These are phyloP conservation scores for Chiroxiphia lanceolata DNA, from an alignment of 2,797 vertebrate genomes.

Conservation along the genomic window DNA sequence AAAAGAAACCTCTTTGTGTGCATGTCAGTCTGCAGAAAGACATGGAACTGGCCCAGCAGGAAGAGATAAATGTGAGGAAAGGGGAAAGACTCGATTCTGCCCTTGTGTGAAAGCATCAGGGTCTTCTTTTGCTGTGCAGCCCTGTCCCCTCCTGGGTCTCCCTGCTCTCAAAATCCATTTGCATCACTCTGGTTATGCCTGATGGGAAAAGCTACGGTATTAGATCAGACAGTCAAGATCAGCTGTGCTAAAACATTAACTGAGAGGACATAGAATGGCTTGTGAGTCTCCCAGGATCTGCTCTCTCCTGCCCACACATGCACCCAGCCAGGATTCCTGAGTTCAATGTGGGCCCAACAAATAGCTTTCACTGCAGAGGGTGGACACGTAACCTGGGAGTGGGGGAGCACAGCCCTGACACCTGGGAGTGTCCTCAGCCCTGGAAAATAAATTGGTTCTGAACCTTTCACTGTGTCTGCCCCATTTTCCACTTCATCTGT, in stretches of 20 bases:
- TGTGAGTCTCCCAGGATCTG: neutral
- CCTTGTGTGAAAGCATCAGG: neutral
- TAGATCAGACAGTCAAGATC: neutral
- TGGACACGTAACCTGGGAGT: neutral
- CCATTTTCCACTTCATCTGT: neutral
- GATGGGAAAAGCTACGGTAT: neutral
- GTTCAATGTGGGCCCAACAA: neutral
- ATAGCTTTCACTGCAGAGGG: neutral
- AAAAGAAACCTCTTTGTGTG: neutral
- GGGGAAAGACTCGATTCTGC: neutral
- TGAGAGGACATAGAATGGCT: neutral
- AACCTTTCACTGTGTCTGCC: neutral
- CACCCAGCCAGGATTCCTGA: neutral
- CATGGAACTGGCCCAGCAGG: neutral
- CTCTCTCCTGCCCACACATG: neutral
- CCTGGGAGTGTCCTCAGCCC: neutral
- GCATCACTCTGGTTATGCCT: neutral
- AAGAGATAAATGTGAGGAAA: neutral
- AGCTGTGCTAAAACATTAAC: neutral
- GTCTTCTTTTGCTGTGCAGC: neutral
- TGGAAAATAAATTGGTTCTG: conserved; percentile 5
- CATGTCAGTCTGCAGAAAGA: neutral
- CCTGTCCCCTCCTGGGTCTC: neutral
- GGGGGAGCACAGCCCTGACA: neutral
- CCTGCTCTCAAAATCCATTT: neutral